Percentiles rank a stretch among this genome's conserved stretches.
phyloP scores from a whole-genome alignment of 2,797 vertebrate genomes.

The Gymnoscopelus microlampas region DNA sequence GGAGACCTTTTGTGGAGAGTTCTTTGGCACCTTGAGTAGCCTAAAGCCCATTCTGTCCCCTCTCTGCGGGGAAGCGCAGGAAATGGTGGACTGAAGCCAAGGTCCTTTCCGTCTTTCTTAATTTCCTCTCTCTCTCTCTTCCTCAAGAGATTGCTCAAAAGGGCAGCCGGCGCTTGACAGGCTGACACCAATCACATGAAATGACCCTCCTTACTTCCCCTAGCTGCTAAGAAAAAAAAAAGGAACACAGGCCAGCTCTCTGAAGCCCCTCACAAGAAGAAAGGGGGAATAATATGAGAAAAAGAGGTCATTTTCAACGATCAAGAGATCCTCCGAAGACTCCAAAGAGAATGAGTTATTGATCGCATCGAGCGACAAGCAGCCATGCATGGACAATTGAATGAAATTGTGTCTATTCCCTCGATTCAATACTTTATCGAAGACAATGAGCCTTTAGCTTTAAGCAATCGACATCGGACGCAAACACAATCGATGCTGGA shows the following conservation, averaged over 20 bases:
- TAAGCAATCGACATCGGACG: constrained; percentile 52
- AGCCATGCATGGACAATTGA: constrained; percentile 54
- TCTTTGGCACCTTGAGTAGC: constrained; percentile 28
- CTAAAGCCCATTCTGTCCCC: neutral
- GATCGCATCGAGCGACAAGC: constrained; percentile 46
- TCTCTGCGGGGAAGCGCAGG: neutral
- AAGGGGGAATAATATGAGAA: neutral
- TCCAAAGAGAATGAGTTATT: constrained; percentile 51
- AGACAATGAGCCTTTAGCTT: constrained; percentile 43
- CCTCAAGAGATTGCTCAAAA: neutral
- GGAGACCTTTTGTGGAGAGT: constrained; percentile 1
- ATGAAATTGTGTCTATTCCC: constrained; percentile 37
- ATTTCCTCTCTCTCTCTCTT: neutral
- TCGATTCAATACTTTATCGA: constrained; percentile 49
- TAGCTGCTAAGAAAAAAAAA: neutral
- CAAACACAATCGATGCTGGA: constrained; percentile 49
- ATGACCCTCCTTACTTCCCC: neutral
- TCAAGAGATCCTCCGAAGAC: constrained; percentile 10
- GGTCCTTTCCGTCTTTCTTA: neutral
- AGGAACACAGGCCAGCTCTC: neutral
- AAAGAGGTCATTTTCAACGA: constrained; percentile 48
- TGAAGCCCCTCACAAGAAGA: neutral
- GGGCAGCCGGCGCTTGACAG: constrained; percentile 5
- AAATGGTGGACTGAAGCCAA: neutral
- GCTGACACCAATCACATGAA: constrained; percentile 8